Conservation (phyloP, 2,797 vertebrate genomes). For the Florisuga fusca region DNA sequence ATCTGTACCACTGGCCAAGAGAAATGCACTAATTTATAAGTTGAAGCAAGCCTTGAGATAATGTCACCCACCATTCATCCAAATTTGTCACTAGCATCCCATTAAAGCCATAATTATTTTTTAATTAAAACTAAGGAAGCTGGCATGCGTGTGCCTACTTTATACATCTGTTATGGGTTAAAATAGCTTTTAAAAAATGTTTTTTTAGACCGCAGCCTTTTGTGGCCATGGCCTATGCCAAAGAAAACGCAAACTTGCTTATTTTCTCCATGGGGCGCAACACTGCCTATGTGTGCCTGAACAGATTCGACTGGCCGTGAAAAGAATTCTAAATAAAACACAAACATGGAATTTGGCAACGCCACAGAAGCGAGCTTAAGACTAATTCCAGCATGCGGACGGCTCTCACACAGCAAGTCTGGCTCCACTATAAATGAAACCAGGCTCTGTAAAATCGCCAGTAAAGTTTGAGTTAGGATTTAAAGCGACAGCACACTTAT, state of each 20-base stretch:
- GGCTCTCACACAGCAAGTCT: constrained; percentile 90
- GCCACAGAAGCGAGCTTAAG: constrained; percentile 87
- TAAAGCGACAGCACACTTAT: constrained; percentile 81
- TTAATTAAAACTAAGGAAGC: constrained; percentile 88
- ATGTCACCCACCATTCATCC: constrained; percentile 85
- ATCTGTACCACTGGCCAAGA: constrained; percentile 74
- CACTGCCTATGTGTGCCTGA: constrained; percentile 84
- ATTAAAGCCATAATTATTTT: constrained; percentile 87
- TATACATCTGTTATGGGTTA: constrained; percentile 88
- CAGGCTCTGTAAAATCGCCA: constrained; percentile 90
- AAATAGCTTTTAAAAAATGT: constrained; percentile 86
- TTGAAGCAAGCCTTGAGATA: constrained; percentile 80
- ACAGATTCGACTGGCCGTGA: constrained; percentile 86
- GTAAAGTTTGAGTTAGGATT: constrained; percentile 78
- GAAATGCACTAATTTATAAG: constrained; percentile 79
- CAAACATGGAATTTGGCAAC: constrained; percentile 88
- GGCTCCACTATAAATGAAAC: constrained; percentile 94
- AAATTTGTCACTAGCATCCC: constrained; percentile 85
- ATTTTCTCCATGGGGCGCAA: constrained; percentile 85
- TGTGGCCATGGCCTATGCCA: constrained; percentile 84
- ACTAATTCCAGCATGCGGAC: constrained; percentile 88
- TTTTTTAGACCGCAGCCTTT: constrained; percentile 85
- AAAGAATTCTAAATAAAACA: constrained; percentile 90
- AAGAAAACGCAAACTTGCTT: constrained; percentile 86
- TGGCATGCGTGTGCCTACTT: constrained; percentile 83